These are phyloP conservation scores for Coenobita brevimanus DNA, from an alignment of 1,140 invertebrate species.

Conservation along the genomic window DNA sequence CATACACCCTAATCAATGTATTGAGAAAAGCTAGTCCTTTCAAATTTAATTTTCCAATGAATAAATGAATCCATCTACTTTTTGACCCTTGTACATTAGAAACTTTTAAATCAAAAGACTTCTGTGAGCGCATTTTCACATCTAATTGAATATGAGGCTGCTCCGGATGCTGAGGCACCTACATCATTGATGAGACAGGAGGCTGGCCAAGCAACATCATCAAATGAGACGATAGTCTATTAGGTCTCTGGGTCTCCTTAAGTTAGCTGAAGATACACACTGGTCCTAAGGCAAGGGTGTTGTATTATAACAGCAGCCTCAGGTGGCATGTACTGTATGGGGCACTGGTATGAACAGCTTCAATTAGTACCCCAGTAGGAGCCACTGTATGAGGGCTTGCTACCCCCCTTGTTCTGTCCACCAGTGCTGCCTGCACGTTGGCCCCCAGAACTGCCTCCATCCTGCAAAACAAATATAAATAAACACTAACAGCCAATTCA, in stretches of 20 bases:
- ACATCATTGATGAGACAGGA: conserved; percentile 38
- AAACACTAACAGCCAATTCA: background rate
- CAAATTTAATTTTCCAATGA: conserved; percentile 46
- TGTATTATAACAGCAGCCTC: conserved; percentile 15
- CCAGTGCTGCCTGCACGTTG: conserved; percentile 81
- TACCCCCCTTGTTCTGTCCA: conserved; percentile 80
- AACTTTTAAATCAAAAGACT: conserved; percentile 44
- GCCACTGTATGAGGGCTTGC: conserved; percentile 77
- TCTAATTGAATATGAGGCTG: conserved; percentile 59
- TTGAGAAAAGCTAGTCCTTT: conserved; percentile 59
- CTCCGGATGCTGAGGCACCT: conserved; percentile 64
- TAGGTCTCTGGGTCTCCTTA: conserved; percentile 21
- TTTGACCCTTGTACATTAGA: conserved; percentile 63
- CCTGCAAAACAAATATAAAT: conserved; percentile 74
- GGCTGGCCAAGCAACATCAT: conserved; percentile 35
- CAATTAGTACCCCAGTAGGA: conserved; percentile 72
- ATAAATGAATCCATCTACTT: conserved; percentile 51
- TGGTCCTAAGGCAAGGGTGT: conserved; percentile 22
- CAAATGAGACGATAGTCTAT: conserved; percentile 7
- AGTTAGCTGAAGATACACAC: conserved; percentile 18
- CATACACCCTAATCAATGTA: conserved; percentile 29
- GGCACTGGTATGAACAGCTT: conserved; percentile 23
- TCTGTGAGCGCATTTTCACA: conserved; percentile 67
- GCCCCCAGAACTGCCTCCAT: conserved; percentile 79
- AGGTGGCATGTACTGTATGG: background rate